Evolutionary conservation across 2,888 invertebrate genomes (phyloP).

Genomic region (Nemurella pictetii): DNA sequence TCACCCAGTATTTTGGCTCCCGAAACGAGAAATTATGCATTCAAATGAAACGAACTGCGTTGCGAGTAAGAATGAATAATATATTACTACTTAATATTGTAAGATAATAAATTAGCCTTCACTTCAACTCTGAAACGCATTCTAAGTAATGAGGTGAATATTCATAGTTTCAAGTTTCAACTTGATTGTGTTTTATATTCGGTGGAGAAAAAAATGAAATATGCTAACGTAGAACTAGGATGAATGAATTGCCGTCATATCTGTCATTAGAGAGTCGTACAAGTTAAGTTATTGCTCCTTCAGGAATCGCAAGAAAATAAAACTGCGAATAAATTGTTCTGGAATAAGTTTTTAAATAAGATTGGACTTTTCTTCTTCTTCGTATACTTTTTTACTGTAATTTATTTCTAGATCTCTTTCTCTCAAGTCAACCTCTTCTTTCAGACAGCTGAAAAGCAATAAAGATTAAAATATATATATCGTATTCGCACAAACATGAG

Average conservation of each 20-base stretch:
- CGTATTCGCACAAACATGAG: background rate
- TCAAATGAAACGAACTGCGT: background rate
- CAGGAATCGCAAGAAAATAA: conserved; percentile 26
- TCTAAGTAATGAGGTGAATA: background rate
- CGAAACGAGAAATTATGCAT: background rate
- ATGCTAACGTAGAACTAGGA: conserved; percentile 2
- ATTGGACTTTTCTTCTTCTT: conserved; percentile 17
- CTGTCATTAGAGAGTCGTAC: conserved; percentile 27
- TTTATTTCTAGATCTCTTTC: conserved; percentile 1
- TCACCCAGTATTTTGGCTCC: background rate
- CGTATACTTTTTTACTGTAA: background rate
- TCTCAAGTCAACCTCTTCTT: background rate
- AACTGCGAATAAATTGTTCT: conserved; percentile 30
- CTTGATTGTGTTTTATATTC: conserved; percentile 23
- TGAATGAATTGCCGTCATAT: conserved; percentile 16
- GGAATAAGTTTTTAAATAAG: conserved; percentile 32
- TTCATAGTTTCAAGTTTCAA: background rate
- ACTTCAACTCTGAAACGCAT: background rate
- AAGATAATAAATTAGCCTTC: background rate
- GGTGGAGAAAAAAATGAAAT: conserved; percentile 13
- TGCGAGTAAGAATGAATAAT: background rate
- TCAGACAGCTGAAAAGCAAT: conserved; percentile 24
- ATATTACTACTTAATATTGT: background rate
- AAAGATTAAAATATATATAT: conserved; percentile 26
- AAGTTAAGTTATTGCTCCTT: conserved; percentile 19